Conservation (phyloP, 2,113 vertebrate species). For the Strix uralensis region DNA sequence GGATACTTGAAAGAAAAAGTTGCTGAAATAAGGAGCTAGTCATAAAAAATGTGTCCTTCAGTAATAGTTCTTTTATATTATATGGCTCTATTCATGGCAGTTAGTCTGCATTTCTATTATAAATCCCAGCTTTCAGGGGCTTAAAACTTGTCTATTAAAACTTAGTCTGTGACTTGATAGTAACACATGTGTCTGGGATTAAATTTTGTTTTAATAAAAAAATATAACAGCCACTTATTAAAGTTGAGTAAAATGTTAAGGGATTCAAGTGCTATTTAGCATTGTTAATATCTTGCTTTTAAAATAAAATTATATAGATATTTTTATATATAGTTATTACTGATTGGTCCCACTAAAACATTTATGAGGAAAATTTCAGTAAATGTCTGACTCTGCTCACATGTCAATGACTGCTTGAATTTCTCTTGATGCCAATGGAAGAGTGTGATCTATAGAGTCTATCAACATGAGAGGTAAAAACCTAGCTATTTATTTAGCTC, state of each 20-base stretch:
- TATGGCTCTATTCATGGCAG: neutral
- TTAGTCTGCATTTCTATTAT: neutral
- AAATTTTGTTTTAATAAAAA: neutral
- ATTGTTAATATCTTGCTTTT: neutral
- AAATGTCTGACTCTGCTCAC: neutral
- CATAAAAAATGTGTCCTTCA: neutral
- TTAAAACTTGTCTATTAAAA: neutral
- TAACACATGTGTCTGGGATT: neutral
- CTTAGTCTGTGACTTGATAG: neutral
- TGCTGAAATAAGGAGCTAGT: conserved; percentile 38
- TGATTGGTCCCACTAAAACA: neutral
- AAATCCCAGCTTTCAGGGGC: neutral
- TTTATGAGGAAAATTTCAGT: neutral
- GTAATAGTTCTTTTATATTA: neutral
- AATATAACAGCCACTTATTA: neutral
- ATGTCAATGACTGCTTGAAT: neutral
- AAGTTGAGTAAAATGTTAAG: neutral
- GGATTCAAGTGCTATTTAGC: neutral
- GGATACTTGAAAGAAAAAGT: conserved; percentile 44
- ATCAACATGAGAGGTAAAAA: neutral
- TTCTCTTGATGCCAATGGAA: neutral
- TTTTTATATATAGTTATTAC: neutral
- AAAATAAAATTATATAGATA: neutral
- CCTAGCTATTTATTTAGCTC: neutral
- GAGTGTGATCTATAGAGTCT: neutral